A percentile compares a stretch with the other conserved stretches of the same genome.
Conservation (phyloP, 37 sponge, comb jelly and placozoan genomes). For the Crambe crambe region DNA sequence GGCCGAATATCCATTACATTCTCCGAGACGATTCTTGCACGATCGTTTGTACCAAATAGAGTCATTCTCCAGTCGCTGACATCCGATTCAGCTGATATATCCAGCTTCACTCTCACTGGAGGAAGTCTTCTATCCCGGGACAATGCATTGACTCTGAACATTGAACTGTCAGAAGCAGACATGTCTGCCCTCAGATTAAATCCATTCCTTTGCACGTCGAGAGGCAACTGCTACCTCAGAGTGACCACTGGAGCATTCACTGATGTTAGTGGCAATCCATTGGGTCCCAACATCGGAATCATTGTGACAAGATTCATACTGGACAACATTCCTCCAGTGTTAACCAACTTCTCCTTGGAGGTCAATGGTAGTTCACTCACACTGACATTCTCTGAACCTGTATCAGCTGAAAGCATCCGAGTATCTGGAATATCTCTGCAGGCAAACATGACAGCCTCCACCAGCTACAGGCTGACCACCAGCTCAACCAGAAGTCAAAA, state of each 20-base stretch:
- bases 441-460: neutral
- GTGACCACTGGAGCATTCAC: conserved; percentile 46
- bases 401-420: conserved; percentile 50
- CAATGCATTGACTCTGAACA: conserved; percentile 32
- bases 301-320: conserved; percentile 53
- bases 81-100: conserved; percentile 29
- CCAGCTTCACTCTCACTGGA: conserved; percentile 36
- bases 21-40: conserved; percentile 65
- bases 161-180: conserved; percentile 66
- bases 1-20: conserved; percentile 65
- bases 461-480: conserved; percentile 54
- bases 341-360: conserved; percentile 73
- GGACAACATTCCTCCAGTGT: conserved; percentile 64
- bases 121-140: conserved; percentile 23
- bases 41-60: conserved; percentile 56
- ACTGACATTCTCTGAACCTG: conserved; percentile 84
- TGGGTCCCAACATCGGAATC: conserved; percentile 40
- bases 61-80: conserved; percentile 74
- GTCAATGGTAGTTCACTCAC: conserved; percentile 41
- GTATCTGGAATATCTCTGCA: conserved; percentile 60
- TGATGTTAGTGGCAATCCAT: conserved; percentile 68
- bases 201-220: conserved; percentile 70
- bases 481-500: conserved; percentile 45
- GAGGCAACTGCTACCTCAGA: conserved; percentile 79
- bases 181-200: conserved; percentile 61